Percentiles rank a stretch among this genome's conserved stretches.
Evolutionary conservation across 1,140 invertebrate genomes (phyloP).

Genomic region (Semibalanus balanoides): DNA sequence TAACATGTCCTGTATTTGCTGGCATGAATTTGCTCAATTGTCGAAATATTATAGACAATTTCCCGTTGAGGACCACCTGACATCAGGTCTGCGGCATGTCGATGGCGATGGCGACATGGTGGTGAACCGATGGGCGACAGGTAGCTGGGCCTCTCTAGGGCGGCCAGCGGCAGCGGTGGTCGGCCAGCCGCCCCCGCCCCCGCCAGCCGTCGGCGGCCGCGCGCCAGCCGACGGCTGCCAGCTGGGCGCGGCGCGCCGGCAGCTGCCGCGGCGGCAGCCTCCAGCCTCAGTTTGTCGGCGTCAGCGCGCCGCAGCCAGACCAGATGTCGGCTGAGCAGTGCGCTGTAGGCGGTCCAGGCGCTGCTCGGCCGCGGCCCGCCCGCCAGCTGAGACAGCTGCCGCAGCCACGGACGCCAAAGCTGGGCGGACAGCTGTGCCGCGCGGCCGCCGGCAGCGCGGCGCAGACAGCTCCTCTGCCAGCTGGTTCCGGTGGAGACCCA

Average conservation of each 20-base stretch:
- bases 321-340: background rate
- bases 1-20: no score
- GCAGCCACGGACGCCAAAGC: background rate
- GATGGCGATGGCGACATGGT: no score
- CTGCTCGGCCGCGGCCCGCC: no score
- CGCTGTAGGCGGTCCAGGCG: no score
- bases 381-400: background rate
- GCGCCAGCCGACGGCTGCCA: background rate
- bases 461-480: background rate
- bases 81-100: no score
- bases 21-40: no score
- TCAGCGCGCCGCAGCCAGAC: background rate
- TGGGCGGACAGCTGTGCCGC: background rate
- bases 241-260: background rate
- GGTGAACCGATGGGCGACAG: no score
- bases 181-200: background rate
- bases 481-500: no score
- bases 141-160: background rate
- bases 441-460: conserved; percentile 3
- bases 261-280: background rate
- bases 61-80: no score
- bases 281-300: background rate
- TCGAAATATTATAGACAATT: no score
- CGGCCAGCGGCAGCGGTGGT: background rate
- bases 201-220: background rate